A percentile compares a stretch with the other conserved stretches of the same genome.
Conservation (phyloP, 2,888 invertebrate genomes). For the Temnothorax rugatulus region DNA sequence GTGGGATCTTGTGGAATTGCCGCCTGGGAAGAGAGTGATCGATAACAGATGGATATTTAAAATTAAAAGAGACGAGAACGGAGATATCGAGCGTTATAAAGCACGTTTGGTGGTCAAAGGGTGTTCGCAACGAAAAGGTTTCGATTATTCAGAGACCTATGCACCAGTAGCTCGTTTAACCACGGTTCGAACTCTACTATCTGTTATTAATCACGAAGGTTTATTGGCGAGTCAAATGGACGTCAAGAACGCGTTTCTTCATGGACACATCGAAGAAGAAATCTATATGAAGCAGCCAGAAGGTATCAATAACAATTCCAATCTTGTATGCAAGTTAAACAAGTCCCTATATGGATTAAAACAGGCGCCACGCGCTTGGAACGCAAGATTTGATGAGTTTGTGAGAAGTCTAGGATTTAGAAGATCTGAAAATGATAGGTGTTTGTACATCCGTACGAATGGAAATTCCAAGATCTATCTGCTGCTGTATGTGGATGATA, state of each 20-base stretch:
- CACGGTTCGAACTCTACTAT: neutral
- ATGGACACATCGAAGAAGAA: no score
- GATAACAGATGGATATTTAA: slow-evolving; percentile 22
- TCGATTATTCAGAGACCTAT: neutral
- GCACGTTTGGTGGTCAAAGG: neutral
- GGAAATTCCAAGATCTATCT: neutral
- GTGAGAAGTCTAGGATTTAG: neutral
- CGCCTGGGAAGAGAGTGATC: neutral
- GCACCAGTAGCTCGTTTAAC: neutral
- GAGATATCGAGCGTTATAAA: neutral
- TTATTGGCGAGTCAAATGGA: neutral
- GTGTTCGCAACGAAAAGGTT: neutral
- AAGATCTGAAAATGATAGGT: neutral
- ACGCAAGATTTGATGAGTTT: slow-evolving; percentile 19
- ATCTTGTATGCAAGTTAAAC: neutral
- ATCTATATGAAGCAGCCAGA: neutral
- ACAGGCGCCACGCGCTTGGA: slow-evolving; percentile 24
- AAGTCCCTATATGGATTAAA: slow-evolving; percentile 12
- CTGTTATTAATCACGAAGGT: neutral
- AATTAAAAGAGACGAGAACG: neutral
- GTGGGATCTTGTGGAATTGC: no score
- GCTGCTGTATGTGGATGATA: neutral
- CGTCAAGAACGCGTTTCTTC: no score
- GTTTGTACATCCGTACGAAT: neutral
- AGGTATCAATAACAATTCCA: neutral